Base-by-base conservation (phyloP, 37 sponge, comb jelly and placozoan species). In the Cliona cf. orientalis region DNA sequence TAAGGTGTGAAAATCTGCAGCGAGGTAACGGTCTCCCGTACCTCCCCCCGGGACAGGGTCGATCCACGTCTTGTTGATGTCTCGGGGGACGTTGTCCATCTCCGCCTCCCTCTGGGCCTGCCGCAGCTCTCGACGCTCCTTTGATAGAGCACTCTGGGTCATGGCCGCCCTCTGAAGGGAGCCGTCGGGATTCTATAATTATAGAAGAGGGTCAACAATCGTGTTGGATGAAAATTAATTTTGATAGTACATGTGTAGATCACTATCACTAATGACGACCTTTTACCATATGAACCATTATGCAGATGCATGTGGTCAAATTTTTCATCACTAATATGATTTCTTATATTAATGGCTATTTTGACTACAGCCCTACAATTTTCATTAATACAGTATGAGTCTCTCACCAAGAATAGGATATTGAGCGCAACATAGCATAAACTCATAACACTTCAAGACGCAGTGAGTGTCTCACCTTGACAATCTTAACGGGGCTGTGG, bases 61-160 rank as follows among this genome's bases (percentile, higher is more conserved):
- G 23, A 89, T 86, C 91, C 94, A 96, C 28, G 91, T 86, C 78
- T 96, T 93, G 66, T 74, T 75, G 75, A 96, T 90, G 84, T 92
- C 94, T 32, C 82, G 67, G 1, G 94, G 91, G 12, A 96, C 87
- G 39, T 89, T 89, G 80, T 92, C 99, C 83, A 78, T 79, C 12
- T 95, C 92, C 25, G 89, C 80, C 64, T 96, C 94, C 22, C 99
- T 46, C 61, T 90, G 86, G 2, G 92, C 96, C 38, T 91, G 91
- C 39, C 96, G 67, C 53, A 94, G 56, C 71, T 98, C 99, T 11
- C 99, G 75, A 35, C 99, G 37, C 75, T 98, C 99, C 78, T 98
- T 98, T 39, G 99, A 78, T 7, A 98, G 82, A 26, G 99, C 99
- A 82, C 99, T 98, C 86, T 98, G 99, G 3, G 99, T 98, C 78